Conservation (phyloP, 2,797 vertebrate genomes). For the Antrozous pallidus region DNA sequence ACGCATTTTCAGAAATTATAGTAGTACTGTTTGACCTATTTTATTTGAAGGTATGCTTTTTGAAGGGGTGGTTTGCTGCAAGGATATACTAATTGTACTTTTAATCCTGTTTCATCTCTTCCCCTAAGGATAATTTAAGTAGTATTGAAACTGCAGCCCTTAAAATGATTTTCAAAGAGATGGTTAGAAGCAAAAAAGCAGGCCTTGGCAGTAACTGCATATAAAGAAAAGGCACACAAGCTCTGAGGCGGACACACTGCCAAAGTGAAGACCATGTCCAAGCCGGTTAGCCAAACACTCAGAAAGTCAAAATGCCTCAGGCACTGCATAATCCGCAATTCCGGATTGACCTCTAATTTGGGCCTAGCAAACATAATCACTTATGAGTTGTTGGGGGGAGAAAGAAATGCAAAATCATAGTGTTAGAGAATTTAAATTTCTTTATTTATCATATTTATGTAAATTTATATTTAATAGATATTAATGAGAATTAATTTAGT, state of each 20-base stretch:
- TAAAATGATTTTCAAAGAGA: slow-evolving; percentile 3
- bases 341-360: background rate
- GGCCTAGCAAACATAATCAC: background rate
- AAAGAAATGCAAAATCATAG: background rate
- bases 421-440: background rate
- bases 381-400: background rate
- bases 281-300: background rate
- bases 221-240: background rate
- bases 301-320: background rate
- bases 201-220: background rate
- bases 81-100: background rate
- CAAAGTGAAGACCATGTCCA: background rate
- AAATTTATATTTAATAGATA: background rate
- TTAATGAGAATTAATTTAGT: background rate
- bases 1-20: background rate
- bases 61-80: background rate
- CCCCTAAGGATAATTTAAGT: background rate
- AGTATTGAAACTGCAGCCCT: background rate
- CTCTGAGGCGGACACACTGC: background rate
- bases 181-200: background rate
- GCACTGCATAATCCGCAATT: background rate
- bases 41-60: background rate
- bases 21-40: background rate
- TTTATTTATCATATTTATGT: background rate
- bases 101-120: background rate